These are phyloP conservation scores for Campoplex capitator DNA, from an alignment of 2,888 invertebrate species.

Conservation along the genomic window DNA sequence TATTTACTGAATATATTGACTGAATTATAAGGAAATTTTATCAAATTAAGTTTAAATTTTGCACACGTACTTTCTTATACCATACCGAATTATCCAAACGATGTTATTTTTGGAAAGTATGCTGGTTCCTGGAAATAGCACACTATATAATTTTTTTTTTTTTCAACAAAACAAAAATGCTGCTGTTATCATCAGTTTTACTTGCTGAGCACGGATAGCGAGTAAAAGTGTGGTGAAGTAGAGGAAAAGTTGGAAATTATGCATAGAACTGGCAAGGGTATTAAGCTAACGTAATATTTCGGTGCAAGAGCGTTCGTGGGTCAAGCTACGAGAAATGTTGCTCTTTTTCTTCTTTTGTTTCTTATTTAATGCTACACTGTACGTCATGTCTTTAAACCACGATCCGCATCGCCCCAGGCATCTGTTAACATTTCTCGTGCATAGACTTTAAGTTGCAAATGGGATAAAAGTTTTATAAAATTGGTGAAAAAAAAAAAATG, in stretches of 20 bases:
- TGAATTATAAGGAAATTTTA: not conserved
- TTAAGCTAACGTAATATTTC: constrained; percentile 43
- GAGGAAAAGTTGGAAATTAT: constrained; percentile 53
- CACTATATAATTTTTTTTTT: not conserved
- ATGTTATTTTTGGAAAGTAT: not conserved
- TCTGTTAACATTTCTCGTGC: constrained; percentile 27
- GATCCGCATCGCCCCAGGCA: constrained; percentile 43
- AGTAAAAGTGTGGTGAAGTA: not conserved
- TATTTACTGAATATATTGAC: not conserved
- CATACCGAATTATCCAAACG: not conserved
- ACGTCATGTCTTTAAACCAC: constrained; percentile 31
- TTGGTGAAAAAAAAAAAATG: not conserved
- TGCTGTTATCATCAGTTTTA: constrained; percentile 8
- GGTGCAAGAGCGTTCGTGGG: constrained; percentile 13
- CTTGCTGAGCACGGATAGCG: not conserved
- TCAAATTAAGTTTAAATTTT: not conserved
- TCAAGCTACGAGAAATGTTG: constrained; percentile 16
- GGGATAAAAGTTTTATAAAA: not conserved
- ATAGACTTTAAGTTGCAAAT: not conserved
- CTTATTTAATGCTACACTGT: not conserved
- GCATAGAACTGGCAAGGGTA: constrained; percentile 22
- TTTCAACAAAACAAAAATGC: not conserved
- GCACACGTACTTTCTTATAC: not conserved
- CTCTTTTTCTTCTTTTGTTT: not conserved
- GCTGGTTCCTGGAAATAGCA: constrained; percentile 10